Base-by-base conservation (phyloP, 1,140 invertebrate genomes). In the Notospermus geniculatus region DNA sequence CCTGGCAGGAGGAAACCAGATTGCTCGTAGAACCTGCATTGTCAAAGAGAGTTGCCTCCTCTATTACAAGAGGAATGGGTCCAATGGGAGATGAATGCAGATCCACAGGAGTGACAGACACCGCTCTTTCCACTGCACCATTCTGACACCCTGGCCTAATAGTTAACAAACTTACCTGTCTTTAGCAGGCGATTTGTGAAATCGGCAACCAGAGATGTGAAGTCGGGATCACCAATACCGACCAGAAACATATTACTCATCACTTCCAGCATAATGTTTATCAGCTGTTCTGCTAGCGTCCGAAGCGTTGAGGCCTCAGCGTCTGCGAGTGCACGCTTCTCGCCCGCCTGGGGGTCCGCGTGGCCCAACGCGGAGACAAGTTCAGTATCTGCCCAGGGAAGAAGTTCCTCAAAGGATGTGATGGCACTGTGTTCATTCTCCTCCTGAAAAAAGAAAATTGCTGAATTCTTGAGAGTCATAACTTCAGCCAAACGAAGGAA, bases 191-290 rank as follows among this genome's bases (percentile, higher is more conserved):
- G 30, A n/a, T 46, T 54, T 56, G 62, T 64, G 28, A 71, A 65
- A 45, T 57, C 39, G 17, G 57, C 43, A 11, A 71, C 39, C 11
- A 57, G 65, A 13, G 53, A 54, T 7, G 55, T 50, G 46, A 70
- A 64, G 9, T 68, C 64, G 30, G 22, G 23, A 50, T 66, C 62
- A 19, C 68, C 65, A 13, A 71, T 23, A 5, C 68, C 70, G 27
- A 71, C 29, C 55, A 71, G 32, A 45, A 71, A 53, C 59, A 70
- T 57, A 36, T 68, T 66, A 62, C 60, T 57, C 17, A 58, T 43
- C 1, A 68, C 52, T 5, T 45, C 55, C 54, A 69, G 53, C 28
- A 63, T 32, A 30, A 43, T n/a, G 19, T 43, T 25, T 17, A 43
- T 4, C 9, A 39, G 23, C 4, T 39, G 13, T n/a, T 23, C 23